These are phyloP conservation scores for Cactoblastis cactorum DNA, from an alignment of 2,888 invertebrate species.

Conservation along the genomic window DNA sequence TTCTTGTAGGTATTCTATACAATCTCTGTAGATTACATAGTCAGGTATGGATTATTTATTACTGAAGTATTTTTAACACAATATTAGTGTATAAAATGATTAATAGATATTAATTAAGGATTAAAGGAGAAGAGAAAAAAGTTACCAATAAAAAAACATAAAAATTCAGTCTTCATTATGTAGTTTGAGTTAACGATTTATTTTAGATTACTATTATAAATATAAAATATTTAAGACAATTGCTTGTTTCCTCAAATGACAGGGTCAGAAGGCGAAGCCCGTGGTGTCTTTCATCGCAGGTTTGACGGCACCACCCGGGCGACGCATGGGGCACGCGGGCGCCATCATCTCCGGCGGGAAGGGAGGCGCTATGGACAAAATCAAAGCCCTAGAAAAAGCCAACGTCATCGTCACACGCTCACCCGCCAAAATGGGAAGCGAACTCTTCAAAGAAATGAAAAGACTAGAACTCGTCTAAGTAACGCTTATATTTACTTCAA, in stretches of 20 bases:
- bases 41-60: too few relatives aligned
- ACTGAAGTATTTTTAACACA: too few relatives aligned
- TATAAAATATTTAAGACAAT: background rate
- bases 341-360: constrained; percentile 99
- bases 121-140: too few relatives aligned
- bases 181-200: too few relatives aligned
- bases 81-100: too few relatives aligned
- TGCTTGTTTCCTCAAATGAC: constrained; percentile 31
- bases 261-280: constrained; percentile 95
- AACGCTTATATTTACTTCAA: constrained; percentile 30
- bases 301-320: constrained; percentile 97
- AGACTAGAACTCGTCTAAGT: constrained; percentile 82
- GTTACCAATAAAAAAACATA: too few relatives aligned
- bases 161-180: too few relatives aligned
- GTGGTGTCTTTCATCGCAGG: constrained; percentile 99
- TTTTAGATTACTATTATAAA: too few relatives aligned
- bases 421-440: constrained; percentile 96
- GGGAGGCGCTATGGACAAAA: constrained; percentile 98
- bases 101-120: too few relatives aligned
- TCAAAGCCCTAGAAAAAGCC: constrained; percentile 94
- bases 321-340: constrained; percentile 99
- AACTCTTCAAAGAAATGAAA: constrained; percentile 93
- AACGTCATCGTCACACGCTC: constrained; percentile 97
- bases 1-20: background rate
- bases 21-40: too few relatives aligned